phyloP scores from a whole-genome alignment of 2,113 vertebrate species.

The Tympanuchus pallidicinctus region DNA sequence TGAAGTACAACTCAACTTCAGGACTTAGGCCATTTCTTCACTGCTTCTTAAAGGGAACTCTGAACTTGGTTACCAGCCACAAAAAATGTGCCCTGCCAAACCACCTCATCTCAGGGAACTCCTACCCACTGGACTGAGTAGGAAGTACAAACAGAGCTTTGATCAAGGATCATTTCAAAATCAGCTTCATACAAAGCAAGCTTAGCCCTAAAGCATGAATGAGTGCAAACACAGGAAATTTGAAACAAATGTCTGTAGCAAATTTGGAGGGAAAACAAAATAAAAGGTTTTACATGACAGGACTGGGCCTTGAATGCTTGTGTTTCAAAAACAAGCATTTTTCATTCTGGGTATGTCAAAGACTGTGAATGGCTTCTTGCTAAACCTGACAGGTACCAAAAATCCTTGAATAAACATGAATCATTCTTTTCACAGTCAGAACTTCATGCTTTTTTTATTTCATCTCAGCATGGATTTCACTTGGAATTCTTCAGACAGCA shows the following conservation, averaged over 20 bases:
- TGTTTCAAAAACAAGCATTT: background rate
- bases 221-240: background rate
- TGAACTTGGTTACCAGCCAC: background rate
- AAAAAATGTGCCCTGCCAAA: background rate
- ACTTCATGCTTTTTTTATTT: background rate
- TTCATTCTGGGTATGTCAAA: background rate
- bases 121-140: background rate
- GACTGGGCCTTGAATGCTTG: background rate
- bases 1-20: background rate
- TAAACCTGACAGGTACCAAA: background rate
- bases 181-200: background rate
- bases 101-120: background rate
- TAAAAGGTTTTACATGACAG: background rate
- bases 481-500: background rate
- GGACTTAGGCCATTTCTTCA: background rate
- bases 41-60: background rate
- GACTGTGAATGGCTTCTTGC: background rate
- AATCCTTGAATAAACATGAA: background rate
- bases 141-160: background rate
- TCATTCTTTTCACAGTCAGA: background rate
- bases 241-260: background rate
- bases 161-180: background rate
- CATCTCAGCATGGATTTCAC: background rate
- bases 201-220: background rate
- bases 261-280: conserved; percentile 8